Base-by-base conservation (phyloP, 2,888 invertebrate genomes). In the Eulithis prunata region DNA sequence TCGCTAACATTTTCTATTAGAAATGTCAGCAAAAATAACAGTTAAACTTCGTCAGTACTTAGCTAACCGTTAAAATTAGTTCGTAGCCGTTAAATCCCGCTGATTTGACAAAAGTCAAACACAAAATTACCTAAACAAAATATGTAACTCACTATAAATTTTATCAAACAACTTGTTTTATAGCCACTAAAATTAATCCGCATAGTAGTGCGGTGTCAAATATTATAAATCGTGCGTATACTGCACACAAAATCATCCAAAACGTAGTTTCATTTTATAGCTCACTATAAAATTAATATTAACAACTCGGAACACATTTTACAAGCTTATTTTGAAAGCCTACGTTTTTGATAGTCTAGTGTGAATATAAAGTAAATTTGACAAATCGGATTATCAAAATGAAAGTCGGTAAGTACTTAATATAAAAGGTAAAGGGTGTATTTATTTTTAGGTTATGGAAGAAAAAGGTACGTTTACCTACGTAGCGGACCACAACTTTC, bases 211-310 rank as follows among this genome's bases (percentile, higher is more conserved):
- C 51, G 41, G 21, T 66, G 57, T 63, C 60, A 63, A 60, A 58
- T 53, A 56, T 55, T 56, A 62, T 60, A 63, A 62, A 59, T 11
- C 49, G 49, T 58, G 21, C 58, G 38, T 28, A 53, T 51, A 58
- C 49, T 43, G 54, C 57, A 32, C 41, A 53, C 46, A 63, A 56
- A 54, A 52, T 62, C 32, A 52, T 62, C 21, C 53, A 57, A 68
- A 64, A 66, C 45, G 57, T 28, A 43, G 57, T 49, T 53, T 57
- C 64, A 66, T 67, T 72, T 72, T 69, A 72, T 68, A 54, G 57
- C 32, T 11, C 38, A 45, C 64, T 58, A 65, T 72, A 66, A 71
- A 72, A 72, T 68, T 71, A 64, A 70, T 69, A 65, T 72, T 68
- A 65, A 69, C 64, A 62, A 55, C 62, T 14, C 36, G 2, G n/a